Percentiles rank a stretch among this genome's conserved stretches.
Conservation (phyloP, 2,113 vertebrate genomes). For the Odontophorus gujanensis region DNA sequence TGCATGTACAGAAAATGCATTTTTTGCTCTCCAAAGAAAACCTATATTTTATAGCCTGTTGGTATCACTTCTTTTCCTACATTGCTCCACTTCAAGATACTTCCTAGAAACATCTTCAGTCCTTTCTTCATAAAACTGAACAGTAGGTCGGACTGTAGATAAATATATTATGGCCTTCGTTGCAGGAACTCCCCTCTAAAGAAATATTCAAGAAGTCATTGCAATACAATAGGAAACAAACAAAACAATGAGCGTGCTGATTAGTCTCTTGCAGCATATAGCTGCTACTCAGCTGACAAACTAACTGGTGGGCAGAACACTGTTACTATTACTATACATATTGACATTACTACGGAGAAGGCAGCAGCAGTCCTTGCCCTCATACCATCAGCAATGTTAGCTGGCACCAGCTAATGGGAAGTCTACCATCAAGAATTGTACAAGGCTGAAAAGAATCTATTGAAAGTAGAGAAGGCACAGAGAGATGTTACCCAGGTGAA, state of each 20-base stretch:
- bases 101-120: background rate
- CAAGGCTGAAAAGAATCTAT: background rate
- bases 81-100: background rate
- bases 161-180: background rate
- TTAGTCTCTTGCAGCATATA: background rate
- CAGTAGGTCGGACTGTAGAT: background rate
- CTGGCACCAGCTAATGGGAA: background rate
- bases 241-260: background rate
- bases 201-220: background rate
- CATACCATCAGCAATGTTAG: background rate
- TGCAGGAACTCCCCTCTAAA: background rate
- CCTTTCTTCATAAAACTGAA: background rate
- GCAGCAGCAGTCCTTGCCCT: background rate
- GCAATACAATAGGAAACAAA: background rate
- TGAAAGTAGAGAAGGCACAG: constrained; percentile 17
- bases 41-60: background rate
- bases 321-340: background rate
- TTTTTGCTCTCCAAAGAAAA: constrained; percentile 17
- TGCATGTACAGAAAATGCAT: constrained; percentile 2
- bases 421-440: background rate
- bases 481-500: background rate
- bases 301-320: background rate
- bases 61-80: background rate
- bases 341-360: background rate
- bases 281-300: background rate